Percentiles rank a stretch among this genome's conserved stretches.
These are phyloP conservation scores for Oasisia sp. DNA, from an alignment of 2,888 invertebrate genomes.

Conservation along the genomic window DNA sequence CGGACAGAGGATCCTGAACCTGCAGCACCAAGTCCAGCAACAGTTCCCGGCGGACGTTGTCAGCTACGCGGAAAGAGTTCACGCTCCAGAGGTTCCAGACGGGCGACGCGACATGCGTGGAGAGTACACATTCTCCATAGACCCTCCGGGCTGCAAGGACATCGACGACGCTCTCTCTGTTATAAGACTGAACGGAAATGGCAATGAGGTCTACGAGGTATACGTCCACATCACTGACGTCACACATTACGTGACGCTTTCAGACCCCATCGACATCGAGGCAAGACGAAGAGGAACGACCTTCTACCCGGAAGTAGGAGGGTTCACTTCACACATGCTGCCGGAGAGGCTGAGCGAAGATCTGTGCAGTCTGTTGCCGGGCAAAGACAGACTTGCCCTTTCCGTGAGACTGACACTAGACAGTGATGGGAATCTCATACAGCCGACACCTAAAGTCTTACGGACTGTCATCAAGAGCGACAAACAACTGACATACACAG, in stretches of 20 bases:
- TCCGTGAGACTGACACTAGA: constrained; percentile 91
- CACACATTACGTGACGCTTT: constrained; percentile 80
- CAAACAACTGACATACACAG: constrained; percentile 44
- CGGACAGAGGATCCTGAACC: constrained; percentile 21
- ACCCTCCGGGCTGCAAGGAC: constrained; percentile 89
- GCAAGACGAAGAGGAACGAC: constrained; percentile 82
- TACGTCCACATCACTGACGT: constrained; percentile 97
- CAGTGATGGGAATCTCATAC: constrained; percentile 71
- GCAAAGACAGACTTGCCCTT: constrained; percentile 74
- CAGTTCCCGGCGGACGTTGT: neutral
- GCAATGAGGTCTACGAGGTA: constrained; percentile 69
- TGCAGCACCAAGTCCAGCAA: constrained; percentile 22
- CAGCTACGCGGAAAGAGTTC: constrained; percentile 34
- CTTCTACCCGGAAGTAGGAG: constrained; percentile 54
- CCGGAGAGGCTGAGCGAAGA: constrained; percentile 83
- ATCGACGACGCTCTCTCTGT: constrained; percentile 94
- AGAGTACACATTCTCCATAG: constrained; percentile 88
- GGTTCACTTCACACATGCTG: constrained; percentile 86
- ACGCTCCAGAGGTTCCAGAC: constrained; percentile 44
- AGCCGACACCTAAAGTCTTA: constrained; percentile 17
- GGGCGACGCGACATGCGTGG: constrained; percentile 65
- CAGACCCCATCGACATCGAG: constrained; percentile 73
- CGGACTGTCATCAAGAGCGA: constrained; percentile 49
- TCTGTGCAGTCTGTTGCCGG: constrained; percentile 67
- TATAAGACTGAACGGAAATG: constrained; percentile 74